Conservation (phyloP, 2,888 invertebrate species). For the Ormyrus pomaceus region DNA sequence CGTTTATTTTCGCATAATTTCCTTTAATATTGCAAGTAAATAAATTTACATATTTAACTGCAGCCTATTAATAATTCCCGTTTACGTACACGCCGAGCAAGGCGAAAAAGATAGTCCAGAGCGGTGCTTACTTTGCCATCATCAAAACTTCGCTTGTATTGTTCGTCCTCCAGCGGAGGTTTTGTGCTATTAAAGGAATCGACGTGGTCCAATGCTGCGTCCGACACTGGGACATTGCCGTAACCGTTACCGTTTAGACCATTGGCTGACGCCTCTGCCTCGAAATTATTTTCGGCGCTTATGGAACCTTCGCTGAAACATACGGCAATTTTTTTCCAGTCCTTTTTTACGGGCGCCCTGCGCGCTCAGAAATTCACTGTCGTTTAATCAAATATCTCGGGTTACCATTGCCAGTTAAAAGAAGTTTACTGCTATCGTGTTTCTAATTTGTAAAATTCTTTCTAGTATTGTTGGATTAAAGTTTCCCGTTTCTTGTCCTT, state of each 20-base stretch:
- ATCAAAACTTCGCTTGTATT: constrained; percentile 59
- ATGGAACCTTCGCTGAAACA: constrained; percentile 71
- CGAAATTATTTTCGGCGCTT: constrained; percentile 67
- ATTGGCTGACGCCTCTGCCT: constrained; percentile 65
- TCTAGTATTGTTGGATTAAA: no score
- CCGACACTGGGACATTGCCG: constrained; percentile 58
- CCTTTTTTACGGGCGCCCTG: neutral
- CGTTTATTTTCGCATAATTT: no score
- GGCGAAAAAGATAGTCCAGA: neutral
- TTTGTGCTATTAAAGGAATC: constrained; percentile 58
- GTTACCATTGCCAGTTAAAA: no score
- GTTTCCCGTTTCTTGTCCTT: no score
- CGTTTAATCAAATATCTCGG: neutral
- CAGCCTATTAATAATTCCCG: no score
- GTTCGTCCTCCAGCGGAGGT: constrained; percentile 58
- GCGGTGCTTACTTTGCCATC: constrained; percentile 57
- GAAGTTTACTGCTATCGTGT: no score
- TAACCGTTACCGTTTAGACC: constrained; percentile 52
- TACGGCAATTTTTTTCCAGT: constrained; percentile 46
- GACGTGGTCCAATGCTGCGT: constrained; percentile 65
- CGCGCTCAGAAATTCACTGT: neutral
- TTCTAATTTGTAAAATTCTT: no score
- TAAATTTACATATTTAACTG: no score
- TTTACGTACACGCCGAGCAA: no score
- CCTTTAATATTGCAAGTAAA: no score